These are phyloP conservation scores for Heliothis peltigera DNA, from an alignment of 2,888 invertebrate genomes.

Conservation along the genomic window DNA sequence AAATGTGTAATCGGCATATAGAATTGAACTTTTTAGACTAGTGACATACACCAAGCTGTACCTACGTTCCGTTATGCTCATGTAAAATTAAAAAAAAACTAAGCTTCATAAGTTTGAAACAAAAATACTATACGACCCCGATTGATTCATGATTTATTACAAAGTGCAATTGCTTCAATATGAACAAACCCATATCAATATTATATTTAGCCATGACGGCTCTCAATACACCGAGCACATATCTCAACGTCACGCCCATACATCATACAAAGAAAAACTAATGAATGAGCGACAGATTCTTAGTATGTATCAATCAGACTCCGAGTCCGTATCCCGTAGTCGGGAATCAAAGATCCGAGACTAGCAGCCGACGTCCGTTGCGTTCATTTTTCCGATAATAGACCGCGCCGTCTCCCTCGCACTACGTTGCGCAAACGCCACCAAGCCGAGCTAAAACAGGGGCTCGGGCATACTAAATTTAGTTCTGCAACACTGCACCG, in stretches of 20 bases:
- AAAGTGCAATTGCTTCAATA: neutral
- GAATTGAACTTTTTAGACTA: too few relatives aligned
- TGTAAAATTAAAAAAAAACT: too few relatives aligned
- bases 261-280: conserved; percentile 12
- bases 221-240: conserved; percentile 14
- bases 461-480: conserved; percentile 79
- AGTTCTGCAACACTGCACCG: conserved; percentile 86
- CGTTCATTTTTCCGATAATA: conserved; percentile 87
- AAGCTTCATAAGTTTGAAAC: too few relatives aligned
- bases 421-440: conserved; percentile 84
- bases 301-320: conserved; percentile 53
- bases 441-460: conserved; percentile 83
- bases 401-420: conserved; percentile 78
- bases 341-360: conserved; percentile 56
- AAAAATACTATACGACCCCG: too few relatives aligned
- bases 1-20: too few relatives aligned
- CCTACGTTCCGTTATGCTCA: too few relatives aligned
- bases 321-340: conserved; percentile 51
- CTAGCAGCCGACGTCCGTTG: conserved; percentile 57
- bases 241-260: conserved; percentile 30
- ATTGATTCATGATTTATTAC: neutral
- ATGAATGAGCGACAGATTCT: conserved; percentile 43
- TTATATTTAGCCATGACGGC: conserved; percentile 11
- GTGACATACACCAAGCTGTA: too few relatives aligned
- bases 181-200: conserved; percentile 5